Percentiles rank a stretch among this genome's conserved stretches.
Conservation (phyloP, 2,113 vertebrate genomes). For the Perca flavescens region DNA sequence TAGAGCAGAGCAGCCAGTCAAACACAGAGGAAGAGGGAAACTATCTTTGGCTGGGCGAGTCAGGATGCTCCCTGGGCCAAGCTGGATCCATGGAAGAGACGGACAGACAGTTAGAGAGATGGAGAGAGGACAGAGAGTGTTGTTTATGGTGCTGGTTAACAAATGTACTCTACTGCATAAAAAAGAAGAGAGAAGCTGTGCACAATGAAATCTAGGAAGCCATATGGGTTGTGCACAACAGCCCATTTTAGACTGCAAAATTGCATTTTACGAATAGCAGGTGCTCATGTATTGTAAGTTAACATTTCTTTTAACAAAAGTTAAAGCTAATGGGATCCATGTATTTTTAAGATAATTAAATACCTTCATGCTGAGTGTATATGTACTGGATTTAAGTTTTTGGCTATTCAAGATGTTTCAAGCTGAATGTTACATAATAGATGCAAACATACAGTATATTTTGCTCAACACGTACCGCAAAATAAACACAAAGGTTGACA, state of each 20-base stretch:
- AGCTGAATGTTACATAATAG: background rate
- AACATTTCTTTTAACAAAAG: too few species aligned
- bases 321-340: background rate
- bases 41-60: constrained; percentile 52
- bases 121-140: constrained; percentile 15
- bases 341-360: background rate
- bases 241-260: background rate
- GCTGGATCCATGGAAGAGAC: constrained; percentile 27
- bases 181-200: constrained; percentile 13
- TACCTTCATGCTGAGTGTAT: background rate
- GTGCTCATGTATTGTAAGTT: background rate
- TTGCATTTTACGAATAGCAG: background rate
- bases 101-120: constrained; percentile 14
- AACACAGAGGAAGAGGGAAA: constrained; percentile 28
- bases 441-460: background rate
- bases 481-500: too few species aligned
- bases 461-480: background rate
- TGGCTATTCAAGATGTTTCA: background rate
- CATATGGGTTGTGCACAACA: background rate
- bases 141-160: constrained; percentile 22
- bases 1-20: constrained; percentile 49
- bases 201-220: background rate
- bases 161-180: constrained; percentile 11
- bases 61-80: constrained; percentile 37
- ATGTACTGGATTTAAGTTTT: background rate